These are phyloP conservation scores for Chiloscyllium plagiosum DNA, from an alignment of 2,113 vertebrate genomes.

Conservation along the genomic window DNA sequence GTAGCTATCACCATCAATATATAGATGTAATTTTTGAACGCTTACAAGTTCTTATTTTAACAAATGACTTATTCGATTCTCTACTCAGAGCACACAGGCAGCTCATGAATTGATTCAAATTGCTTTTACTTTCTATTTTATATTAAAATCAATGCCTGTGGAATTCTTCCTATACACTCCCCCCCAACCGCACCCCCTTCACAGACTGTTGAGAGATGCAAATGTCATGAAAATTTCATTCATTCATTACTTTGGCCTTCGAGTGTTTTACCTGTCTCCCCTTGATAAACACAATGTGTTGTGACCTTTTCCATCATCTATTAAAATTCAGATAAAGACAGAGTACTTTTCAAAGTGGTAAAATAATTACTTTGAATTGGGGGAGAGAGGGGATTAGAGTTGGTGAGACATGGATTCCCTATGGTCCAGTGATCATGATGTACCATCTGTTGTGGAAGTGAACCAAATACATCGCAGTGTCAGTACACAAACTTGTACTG, in stretches of 20 bases:
- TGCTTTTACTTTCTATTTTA: constrained; percentile 51
- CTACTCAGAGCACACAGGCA: constrained; percentile 44
- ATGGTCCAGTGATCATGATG: neutral
- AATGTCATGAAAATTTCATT: constrained; percentile 40
- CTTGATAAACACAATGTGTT: constrained; percentile 44
- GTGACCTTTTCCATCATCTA: constrained; percentile 35
- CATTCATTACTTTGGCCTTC: constrained; percentile 41
- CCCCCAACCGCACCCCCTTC: neutral
- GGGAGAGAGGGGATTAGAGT: neutral
- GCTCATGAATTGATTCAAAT: constrained; percentile 50
- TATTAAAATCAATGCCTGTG: constrained; percentile 54
- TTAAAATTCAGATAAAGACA: neutral
- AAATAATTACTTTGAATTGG: neutral
- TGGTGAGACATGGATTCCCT: neutral
- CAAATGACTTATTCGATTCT: neutral
- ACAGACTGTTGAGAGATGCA: constrained; percentile 32
- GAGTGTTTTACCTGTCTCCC: constrained; percentile 36
- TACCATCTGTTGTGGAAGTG: neutral
- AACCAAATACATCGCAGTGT: neutral
- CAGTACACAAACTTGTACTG: neutral
- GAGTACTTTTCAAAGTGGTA: neutral
- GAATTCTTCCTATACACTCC: neutral
- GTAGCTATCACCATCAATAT: neutral
- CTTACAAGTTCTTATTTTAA: constrained; percentile 28
- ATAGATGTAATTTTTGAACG: neutral